Evolutionary conservation across 2,113 vertebrate genomes (phyloP).

Genomic region (Seriola aureovittata): DNA sequence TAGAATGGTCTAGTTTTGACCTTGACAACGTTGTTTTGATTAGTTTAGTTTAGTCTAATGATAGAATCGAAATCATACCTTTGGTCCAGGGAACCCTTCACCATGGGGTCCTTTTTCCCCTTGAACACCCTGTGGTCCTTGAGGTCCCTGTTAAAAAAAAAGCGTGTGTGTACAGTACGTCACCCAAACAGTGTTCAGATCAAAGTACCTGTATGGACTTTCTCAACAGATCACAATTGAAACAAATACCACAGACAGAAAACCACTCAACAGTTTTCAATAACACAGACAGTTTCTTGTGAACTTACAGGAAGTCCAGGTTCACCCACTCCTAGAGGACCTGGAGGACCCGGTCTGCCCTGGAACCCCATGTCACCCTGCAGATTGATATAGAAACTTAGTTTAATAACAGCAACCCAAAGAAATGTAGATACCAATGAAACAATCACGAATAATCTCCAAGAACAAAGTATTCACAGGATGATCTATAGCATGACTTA

Average conservation of each 20-base stretch:
- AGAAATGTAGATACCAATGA: background rate
- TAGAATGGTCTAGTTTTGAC: background rate
- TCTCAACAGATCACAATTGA: background rate
- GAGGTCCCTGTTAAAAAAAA: constrained; percentile 86
- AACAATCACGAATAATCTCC: background rate
- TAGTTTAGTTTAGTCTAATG: background rate
- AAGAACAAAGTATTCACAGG: background rate
- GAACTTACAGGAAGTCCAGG: constrained; percentile 88
- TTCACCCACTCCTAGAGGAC: constrained; percentile 90
- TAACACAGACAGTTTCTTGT: background rate
- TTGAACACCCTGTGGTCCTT: constrained; percentile 90
- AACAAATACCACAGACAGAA: background rate
- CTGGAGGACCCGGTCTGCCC: constrained; percentile 88
- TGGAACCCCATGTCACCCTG: constrained; percentile 90
- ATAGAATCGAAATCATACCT: constrained; percentile 81
- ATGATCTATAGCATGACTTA: constrained; percentile 52
- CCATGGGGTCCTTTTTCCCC: constrained; percentile 90
- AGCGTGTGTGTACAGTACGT: background rate
- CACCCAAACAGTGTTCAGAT: background rate
- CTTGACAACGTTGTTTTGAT: background rate
- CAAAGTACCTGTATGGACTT: background rate
- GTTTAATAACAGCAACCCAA: background rate
- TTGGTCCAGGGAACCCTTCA: constrained; percentile 91
- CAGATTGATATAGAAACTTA: constrained; percentile 45
- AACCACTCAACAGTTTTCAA: background rate